Evolutionary conservation across 2,888 invertebrate genomes (phyloP).

Genomic region (Notodonta dromedarius): DNA sequence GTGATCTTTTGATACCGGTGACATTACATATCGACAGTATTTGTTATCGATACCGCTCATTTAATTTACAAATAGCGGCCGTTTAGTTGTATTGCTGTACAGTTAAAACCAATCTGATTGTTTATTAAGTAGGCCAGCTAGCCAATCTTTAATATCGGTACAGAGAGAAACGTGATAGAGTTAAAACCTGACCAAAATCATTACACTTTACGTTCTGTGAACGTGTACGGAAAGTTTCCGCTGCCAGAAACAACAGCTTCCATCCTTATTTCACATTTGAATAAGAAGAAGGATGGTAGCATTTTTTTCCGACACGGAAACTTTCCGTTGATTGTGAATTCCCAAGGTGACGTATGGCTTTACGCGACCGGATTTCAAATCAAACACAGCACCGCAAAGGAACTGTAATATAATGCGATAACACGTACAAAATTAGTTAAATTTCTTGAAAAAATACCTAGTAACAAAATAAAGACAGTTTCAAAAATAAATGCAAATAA

Average conservation of each 20-base stretch:
- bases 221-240: not conserved
- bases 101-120: not conserved
- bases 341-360: not conserved
- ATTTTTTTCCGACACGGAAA: no score
- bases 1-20: slow-evolving; percentile 27
- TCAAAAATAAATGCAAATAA: no score
- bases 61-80: slow-evolving; percentile 9
- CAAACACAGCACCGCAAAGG: not conserved
- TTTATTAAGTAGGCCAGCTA: no score
- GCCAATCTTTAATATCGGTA: no score
- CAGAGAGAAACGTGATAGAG: no score
- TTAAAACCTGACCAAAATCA: no score
- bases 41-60: slow-evolving; percentile 28
- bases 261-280: not conserved
- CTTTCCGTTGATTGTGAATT: no score
- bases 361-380: not conserved
- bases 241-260: not conserved
- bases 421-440: no score
- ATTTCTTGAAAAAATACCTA: no score
- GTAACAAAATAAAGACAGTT: no score
- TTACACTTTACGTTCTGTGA: not conserved
- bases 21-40: slow-evolving; percentile 14
- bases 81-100: not conserved
- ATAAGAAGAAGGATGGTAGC: no score
- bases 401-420: not conserved